Percentiles rank a stretch among this genome's conserved stretches.
Evolutionary conservation across 2,797 vertebrate genomes (phyloP).

Genomic region (Ispidina picta): DNA sequence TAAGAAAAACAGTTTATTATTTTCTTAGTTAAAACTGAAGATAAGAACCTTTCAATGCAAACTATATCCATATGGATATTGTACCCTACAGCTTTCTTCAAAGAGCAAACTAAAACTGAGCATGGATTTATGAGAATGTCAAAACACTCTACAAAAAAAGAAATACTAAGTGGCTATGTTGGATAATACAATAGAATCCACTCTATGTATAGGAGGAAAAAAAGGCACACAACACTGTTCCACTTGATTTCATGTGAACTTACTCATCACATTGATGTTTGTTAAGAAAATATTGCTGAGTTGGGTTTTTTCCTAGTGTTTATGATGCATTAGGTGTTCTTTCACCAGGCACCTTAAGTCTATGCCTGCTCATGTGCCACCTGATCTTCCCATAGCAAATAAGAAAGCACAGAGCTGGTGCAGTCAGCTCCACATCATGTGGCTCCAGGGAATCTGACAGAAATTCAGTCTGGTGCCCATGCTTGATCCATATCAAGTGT

Average conservation of each 20-base stretch:
- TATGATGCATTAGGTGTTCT: background rate
- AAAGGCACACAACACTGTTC: background rate
- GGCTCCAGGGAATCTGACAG: background rate
- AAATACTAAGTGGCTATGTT: background rate
- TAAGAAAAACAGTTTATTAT: background rate
- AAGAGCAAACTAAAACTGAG: background rate
- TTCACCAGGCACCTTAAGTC: background rate
- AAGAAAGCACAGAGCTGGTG: background rate
- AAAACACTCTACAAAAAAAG: background rate
- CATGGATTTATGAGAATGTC: background rate
- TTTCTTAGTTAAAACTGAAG: background rate
- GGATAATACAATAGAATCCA: background rate
- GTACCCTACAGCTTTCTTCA: background rate
- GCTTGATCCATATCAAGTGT: background rate
- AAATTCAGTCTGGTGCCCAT: background rate
- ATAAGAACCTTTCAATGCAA: background rate
- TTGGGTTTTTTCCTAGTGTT: background rate
- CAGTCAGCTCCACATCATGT: background rate
- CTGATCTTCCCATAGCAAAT: background rate
- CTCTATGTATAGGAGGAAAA: background rate
- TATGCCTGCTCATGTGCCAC: background rate
- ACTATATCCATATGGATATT: background rate
- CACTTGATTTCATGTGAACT: background rate
- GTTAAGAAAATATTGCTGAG: background rate
- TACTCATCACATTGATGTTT: fast-evolving